phyloP scores from a whole-genome alignment of 2,797 vertebrate genomes.

The Dipus sagitta region DNA sequence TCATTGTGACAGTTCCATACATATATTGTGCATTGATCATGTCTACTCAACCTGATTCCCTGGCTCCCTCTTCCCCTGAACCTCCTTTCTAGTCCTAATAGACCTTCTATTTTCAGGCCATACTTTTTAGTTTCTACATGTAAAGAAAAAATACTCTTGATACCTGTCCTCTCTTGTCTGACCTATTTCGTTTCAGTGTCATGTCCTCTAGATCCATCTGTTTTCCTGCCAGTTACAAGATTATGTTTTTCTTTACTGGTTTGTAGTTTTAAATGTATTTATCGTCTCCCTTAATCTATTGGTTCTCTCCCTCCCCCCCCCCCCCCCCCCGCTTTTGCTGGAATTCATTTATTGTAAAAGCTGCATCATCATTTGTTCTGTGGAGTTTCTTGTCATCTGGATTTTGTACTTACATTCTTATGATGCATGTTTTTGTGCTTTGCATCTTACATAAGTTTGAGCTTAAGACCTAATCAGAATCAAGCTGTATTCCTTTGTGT shows the following conservation, averaged over 20 bases:
- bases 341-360: neutral
- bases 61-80: neutral
- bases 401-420: constrained; percentile 9
- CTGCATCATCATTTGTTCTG: neutral
- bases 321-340: neutral
- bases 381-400: neutral
- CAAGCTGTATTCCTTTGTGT: neutral
- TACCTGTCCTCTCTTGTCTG: neutral
- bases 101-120: neutral
- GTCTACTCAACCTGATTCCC: neutral
- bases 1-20: neutral
- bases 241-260: neutral
- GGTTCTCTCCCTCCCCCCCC: neutral
- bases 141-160: neutral
- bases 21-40: neutral
- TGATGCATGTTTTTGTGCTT: neutral
- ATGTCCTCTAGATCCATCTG: neutral
- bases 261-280: neutral
- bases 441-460: neutral
- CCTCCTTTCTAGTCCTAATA: neutral
- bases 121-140: neutral
- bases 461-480: constrained; percentile 34
- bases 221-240: neutral
- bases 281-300: neutral
- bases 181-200: neutral